Evolutionary conservation across 2,888 invertebrate genomes (phyloP), one percentile per base, ranked within the genome.

Genomic region (Pollenia griseotomentosa): DNA sequence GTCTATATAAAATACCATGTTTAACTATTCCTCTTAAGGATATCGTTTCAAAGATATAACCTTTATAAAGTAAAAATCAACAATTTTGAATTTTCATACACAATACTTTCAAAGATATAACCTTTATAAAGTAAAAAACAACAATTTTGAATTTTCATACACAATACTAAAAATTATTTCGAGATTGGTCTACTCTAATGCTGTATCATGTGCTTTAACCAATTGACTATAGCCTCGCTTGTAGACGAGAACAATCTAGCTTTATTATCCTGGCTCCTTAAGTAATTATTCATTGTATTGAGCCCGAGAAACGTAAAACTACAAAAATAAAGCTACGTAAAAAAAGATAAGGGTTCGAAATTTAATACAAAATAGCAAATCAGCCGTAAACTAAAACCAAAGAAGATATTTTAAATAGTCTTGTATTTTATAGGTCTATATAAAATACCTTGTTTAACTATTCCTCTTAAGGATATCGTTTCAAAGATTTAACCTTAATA

Each of bases 261-360:
- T 91, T 89, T 92, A 91, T 91, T 91, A 92, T 92, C 92, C 92
- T 92, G 91, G 91, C 90, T 89, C 90, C 89, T 90, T 86, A 88
- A 85, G 83, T 75, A 81, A 74, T 82, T 51, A 42, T 51, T 16
- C 85, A 79, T 89, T 85, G 89, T 88, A 87, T 87, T 89, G 88
- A 87, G 91, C 92, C 91, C 81, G 91, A 91, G 91, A 92, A 92
- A 92, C 91, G 91, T 92, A 91, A 82, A 91, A 89, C 90, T 87
- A 92, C 90, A 92, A 33, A 33, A 23, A 23, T 3, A 0, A 33
- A 5, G 1, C 0, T 33, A 33, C 33, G 33, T 33, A 6, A 0
- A 33, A 33, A 33, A 33, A 33, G 33, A 33, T 33, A 33, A 33
- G 33, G 5, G 5, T 33, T 33, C 1, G 0, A 33, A 33, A 33